Evolutionary conservation across 2,113 vertebrate species (phyloP).

Genomic region (Ammodramus savannarum): DNA sequence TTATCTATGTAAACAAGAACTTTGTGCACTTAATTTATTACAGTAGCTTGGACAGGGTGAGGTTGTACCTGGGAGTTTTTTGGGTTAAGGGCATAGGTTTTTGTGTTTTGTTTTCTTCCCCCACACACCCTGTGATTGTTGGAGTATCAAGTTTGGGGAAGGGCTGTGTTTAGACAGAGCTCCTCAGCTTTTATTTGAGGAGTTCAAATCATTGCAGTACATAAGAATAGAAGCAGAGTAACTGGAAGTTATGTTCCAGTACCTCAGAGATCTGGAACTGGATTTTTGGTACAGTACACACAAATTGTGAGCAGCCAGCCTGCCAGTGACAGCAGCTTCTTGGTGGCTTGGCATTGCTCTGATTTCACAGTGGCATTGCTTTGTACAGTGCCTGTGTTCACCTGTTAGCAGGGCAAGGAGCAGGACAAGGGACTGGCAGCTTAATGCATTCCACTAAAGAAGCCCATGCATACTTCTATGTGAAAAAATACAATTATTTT

Average conservation of each 20-base stretch:
- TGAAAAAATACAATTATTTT: background rate
- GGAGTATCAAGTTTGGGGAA: background rate
- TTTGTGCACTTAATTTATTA: background rate
- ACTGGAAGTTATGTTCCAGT: background rate
- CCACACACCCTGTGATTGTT: background rate
- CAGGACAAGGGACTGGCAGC: background rate
- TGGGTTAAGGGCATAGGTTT: rapidly evolving
- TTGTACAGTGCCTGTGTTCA: background rate
- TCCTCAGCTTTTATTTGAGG: background rate
- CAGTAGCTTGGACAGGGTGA: background rate
- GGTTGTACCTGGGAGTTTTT: background rate
- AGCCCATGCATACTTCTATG: background rate
- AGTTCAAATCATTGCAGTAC: background rate
- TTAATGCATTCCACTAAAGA: background rate
- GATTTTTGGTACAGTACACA: background rate
- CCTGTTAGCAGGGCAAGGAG: background rate
- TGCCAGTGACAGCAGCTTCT: background rate
- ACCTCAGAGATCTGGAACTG: background rate
- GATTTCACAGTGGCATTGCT: background rate
- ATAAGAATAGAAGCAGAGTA: background rate
- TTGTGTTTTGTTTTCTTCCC: background rate
- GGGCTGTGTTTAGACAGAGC: background rate
- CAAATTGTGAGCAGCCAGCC: background rate
- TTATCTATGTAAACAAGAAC: background rate
- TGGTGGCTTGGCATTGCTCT: background rate